Percentiles rank a stretch among this genome's conserved stretches.
Evolutionary conservation across 2,113 vertebrate genomes (phyloP).

Genomic region (Cyrtonyx montezumae): DNA sequence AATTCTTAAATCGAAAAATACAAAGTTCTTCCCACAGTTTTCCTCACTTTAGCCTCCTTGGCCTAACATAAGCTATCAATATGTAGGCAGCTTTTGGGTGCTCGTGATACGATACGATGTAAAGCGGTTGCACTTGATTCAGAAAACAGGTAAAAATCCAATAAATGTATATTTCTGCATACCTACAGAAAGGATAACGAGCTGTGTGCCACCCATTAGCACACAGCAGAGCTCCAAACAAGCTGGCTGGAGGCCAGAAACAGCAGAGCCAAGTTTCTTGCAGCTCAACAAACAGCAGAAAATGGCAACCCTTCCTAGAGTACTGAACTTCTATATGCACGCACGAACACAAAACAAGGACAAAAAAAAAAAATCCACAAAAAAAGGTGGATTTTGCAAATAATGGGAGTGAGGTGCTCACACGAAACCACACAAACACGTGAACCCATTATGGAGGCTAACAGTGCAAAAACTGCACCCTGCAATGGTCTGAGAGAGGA

Average conservation of each 20-base stretch:
- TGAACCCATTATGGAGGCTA: not conserved
- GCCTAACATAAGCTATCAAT: not conserved
- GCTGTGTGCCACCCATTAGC: fast-evolving
- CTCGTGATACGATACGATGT: fast-evolving
- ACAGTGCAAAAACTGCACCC: not conserved
- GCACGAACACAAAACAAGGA: fast-evolving
- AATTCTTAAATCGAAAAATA: not conserved
- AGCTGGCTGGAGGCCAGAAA: not conserved
- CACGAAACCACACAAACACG: fast-evolving
- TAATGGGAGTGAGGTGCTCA: fast-evolving
- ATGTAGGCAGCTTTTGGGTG: fast-evolving
- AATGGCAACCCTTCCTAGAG: fast-evolving
- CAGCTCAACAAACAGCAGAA: not conserved
- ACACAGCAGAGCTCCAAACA: not conserved
- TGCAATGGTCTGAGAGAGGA: fast-evolving
- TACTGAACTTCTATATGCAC: fast-evolving
- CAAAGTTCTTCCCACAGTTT: fast-evolving
- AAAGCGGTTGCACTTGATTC: not conserved
- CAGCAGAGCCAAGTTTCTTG: not conserved
- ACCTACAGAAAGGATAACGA: fast-evolving
- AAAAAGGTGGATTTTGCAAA: not conserved
- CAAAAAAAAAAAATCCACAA: too few species aligned
- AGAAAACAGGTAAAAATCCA: not conserved
- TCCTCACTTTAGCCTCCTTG: not conserved
- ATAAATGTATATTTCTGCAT: fast-evolving